phyloP scores from a whole-genome alignment of 2,113 vertebrate species.

The Sphyrna mokarran region DNA sequence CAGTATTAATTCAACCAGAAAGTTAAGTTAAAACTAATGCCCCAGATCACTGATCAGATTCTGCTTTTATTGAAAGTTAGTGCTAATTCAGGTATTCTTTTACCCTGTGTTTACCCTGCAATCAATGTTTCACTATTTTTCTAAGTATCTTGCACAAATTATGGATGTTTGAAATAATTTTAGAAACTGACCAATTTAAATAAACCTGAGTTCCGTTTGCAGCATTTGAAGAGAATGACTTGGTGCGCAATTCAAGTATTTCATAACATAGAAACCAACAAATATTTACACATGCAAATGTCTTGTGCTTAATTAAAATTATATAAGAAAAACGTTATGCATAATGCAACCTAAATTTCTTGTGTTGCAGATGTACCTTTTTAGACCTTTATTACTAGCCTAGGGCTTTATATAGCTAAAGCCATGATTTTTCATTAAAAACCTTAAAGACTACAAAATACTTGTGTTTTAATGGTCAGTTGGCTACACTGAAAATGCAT shows the following conservation, averaged over 20 bases:
- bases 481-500: not conserved
- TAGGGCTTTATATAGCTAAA: not conserved
- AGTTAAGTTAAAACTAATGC: not conserved
- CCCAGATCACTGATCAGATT: not conserved
- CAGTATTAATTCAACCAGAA: not conserved
- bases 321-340: not conserved
- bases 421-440: not conserved
- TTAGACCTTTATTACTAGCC: not conserved
- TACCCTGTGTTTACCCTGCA: not conserved
- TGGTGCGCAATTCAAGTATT: not conserved
- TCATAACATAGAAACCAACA: not conserved
- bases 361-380: not conserved
- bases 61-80: not conserved
- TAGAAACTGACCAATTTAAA: not conserved
- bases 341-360: not conserved
- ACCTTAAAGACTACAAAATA: too few species aligned
- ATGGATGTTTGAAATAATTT: not conserved
- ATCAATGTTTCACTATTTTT: not conserved
- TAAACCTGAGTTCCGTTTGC: not conserved
- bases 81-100: not conserved
- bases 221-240: not conserved
- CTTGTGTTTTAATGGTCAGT: not conserved
- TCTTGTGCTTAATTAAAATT: not conserved
- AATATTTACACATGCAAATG: not conserved
- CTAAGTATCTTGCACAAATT: too few species aligned